phyloP scores from a whole-genome alignment of 2,888 invertebrate species.

The Pemphredon lugubris region DNA sequence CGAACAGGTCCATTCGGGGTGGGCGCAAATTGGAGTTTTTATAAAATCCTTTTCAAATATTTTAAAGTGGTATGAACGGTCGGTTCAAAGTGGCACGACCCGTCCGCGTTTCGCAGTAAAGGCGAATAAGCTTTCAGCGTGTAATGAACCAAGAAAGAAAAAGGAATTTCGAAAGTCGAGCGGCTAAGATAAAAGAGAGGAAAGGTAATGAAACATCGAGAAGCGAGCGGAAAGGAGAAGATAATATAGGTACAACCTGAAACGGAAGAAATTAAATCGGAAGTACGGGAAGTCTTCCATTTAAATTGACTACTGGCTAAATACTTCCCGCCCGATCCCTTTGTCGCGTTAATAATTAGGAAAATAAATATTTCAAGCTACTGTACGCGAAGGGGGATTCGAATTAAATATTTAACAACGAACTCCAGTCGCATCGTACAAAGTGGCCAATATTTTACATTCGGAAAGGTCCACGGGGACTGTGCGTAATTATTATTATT shows the following conservation, averaged over 20 bases:
- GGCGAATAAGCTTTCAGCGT: not conserved
- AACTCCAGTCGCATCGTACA: too few species aligned
- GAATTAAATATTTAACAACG: too few species aligned
- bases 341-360: conserved; percentile 10
- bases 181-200: not conserved
- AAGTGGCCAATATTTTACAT: too few species aligned
- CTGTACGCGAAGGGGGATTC: too few species aligned
- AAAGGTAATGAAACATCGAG: conserved; percentile 1
- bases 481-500: too few species aligned
- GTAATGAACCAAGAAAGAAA: conserved; percentile 3
- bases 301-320: conserved; percentile 1
- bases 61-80: not conserved
- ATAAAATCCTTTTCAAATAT: conserved; percentile 3
- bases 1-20: not conserved
- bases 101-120: not conserved
- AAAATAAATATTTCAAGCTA: too few species aligned
- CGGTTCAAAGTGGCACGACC: too few species aligned
- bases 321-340: not conserved
- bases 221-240: not conserved
- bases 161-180: not conserved
- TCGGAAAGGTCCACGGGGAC: too few species aligned
- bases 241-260: not conserved
- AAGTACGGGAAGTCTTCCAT: not conserved
- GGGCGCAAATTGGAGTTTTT: not conserved
- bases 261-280: conserved; percentile 2